A percentile compares a stretch with the other conserved stretches of the same genome.
phyloP scores from a whole-genome alignment of 1,140 invertebrate genomes.

The Lethocerus indicus region DNA sequence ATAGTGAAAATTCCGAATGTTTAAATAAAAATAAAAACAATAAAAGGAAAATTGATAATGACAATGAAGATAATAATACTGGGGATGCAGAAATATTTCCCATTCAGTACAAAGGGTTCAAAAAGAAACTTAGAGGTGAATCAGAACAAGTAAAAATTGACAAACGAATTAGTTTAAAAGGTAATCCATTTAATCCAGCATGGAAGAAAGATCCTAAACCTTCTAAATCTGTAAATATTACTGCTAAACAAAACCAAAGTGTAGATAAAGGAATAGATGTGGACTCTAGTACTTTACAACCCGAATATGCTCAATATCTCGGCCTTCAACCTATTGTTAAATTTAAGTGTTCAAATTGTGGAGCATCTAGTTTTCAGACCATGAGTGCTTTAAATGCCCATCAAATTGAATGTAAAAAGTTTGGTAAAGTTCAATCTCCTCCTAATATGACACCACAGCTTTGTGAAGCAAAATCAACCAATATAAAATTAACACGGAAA shows the following conservation, averaged over 20 bases:
- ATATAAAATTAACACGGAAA: conserved; percentile 47
- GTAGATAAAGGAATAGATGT: not conserved
- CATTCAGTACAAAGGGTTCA: conserved; percentile 12
- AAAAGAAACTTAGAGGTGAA: no score
- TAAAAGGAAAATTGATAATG: no score
- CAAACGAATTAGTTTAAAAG: conserved; percentile 4
- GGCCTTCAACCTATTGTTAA: conserved; percentile 48
- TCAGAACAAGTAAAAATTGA: not conserved
- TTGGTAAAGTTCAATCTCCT: conserved; percentile 24
- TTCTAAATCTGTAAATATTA: not conserved
- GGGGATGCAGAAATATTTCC: not conserved
- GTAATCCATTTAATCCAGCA: conserved; percentile 11
- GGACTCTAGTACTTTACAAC: conserved; percentile 18
- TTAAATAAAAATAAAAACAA: not conserved
- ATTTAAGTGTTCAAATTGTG: conserved; percentile 47
- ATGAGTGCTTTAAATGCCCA: conserved; percentile 39
- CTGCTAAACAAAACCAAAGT: no score
- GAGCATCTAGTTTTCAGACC: conserved; percentile 34
- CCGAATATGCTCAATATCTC: conserved; percentile 50
- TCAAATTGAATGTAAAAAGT: conserved; percentile 33
- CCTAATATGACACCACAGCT: conserved; percentile 20
- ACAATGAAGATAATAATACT: not conserved
- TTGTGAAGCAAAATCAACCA: conserved; percentile 23
- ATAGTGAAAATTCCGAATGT: not conserved
- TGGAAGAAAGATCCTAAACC: conserved; percentile 4